These are phyloP conservation scores for Poeciliopsis gracilis DNA, from an alignment of 2,797 vertebrate species.

Conservation along the genomic window DNA sequence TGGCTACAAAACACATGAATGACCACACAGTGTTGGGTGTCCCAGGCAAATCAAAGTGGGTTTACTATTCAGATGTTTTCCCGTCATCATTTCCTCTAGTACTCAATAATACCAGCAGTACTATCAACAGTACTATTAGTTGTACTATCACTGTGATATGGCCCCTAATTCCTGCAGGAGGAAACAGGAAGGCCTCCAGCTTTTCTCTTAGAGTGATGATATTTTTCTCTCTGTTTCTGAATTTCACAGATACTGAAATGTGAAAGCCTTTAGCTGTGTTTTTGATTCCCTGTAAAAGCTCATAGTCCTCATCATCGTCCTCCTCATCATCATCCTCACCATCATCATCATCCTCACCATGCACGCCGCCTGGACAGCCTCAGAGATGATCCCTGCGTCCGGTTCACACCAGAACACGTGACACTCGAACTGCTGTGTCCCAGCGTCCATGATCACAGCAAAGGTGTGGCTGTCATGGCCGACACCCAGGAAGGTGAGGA, in stretches of 20 bases:
- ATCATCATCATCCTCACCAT: slow-evolving; percentile 80
- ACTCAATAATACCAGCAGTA: not conserved
- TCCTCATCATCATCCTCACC: not conserved
- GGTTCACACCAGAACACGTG: slow-evolving; percentile 96
- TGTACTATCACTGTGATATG: not conserved
- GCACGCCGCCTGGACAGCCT: slow-evolving; percentile 93
- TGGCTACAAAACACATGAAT: no score
- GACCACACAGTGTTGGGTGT: no score
- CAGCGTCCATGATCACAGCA: slow-evolving; percentile 89
- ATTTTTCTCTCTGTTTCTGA: not conserved
- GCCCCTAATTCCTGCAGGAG: not conserved
- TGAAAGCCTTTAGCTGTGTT: not conserved
- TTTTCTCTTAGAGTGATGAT: not conserved
- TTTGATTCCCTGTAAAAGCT: not conserved
- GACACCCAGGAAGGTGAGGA: slow-evolving; percentile 93
- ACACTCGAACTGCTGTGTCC: slow-evolving; percentile 89
- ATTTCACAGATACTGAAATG: not conserved
- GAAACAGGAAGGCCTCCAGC: not conserved
- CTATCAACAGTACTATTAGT: not conserved
- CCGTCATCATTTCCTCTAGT: not conserved
- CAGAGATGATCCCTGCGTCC: slow-evolving; percentile 89
- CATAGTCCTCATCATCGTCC: no score
- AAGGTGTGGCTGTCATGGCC: slow-evolving; percentile 92
- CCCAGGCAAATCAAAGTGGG: not conserved
- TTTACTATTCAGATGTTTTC: not conserved